These are phyloP conservation scores for Zapornia atra DNA, from an alignment of 2,113 vertebrate genomes.

Conservation along the genomic window DNA sequence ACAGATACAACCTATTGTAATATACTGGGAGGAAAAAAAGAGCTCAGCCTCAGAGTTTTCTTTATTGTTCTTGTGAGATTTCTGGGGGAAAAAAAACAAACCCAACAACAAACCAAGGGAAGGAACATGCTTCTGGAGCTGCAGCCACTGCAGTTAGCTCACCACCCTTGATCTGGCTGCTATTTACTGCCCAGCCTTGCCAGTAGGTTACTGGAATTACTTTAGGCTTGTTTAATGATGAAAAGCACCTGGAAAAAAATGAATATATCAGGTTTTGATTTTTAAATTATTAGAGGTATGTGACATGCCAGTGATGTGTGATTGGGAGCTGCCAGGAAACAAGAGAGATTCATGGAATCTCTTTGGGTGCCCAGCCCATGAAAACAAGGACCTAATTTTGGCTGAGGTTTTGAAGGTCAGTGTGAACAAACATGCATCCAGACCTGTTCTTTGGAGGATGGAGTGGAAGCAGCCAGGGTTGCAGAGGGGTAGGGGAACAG, in stretches of 20 bases:
- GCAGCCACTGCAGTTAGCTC: constrained; percentile 7
- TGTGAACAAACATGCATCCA: not conserved
- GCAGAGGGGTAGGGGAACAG: not conserved
- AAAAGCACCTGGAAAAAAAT: not conserved
- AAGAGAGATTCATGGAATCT: not conserved
- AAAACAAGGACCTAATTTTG: not conserved
- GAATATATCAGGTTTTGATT: not conserved
- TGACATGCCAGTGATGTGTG: not conserved
- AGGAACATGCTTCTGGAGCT: not conserved
- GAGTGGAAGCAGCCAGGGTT: not conserved
- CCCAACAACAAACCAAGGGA: not conserved
- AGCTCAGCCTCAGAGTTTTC: not conserved
- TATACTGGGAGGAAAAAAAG: not conserved
- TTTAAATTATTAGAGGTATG: not conserved
- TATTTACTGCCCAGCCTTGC: not conserved
- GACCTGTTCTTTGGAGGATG: not conserved
- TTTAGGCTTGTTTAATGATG: not conserved
- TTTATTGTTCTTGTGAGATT: not conserved
- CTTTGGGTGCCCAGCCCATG: not conserved
- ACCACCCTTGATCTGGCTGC: not conserved
- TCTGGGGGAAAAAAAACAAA: not conserved
- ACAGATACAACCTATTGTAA: not conserved
- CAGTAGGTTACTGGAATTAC: not conserved
- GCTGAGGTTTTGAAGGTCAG: not conserved
- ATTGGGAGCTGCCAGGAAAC: not conserved